phyloP scores from a whole-genome alignment of 2,888 invertebrate species.

The Diplolepis rosae region DNA sequence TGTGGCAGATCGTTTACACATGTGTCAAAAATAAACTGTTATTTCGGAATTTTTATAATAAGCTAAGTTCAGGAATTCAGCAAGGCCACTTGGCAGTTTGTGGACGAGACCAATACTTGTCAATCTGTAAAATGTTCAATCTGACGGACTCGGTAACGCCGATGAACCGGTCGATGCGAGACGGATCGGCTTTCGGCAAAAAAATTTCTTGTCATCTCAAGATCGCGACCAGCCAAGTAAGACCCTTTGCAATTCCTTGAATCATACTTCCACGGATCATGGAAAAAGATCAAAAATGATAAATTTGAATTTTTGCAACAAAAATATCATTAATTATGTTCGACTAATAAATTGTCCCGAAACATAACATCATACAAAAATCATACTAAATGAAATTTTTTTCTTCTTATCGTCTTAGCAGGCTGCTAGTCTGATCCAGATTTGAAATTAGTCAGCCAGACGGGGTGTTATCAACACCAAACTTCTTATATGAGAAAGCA shows the following conservation, averaged over 20 bases:
- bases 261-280: not conserved
- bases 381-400: too few species aligned
- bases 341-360: too few species aligned
- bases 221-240: slow-evolving; percentile 3
- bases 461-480: too few species aligned
- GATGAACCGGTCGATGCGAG: slow-evolving; percentile 24
- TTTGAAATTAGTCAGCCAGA: too few species aligned
- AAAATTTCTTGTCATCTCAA: slow-evolving; percentile 16
- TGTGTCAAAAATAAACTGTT: not conserved
- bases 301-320: too few species aligned
- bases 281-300: slow-evolving; percentile 13
- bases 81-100: not conserved
- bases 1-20: not conserved
- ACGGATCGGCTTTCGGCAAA: slow-evolving; percentile 4
- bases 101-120: slow-evolving; percentile 7
- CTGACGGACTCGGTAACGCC: not conserved
- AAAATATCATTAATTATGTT: too few species aligned
- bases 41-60: slow-evolving; percentile 6
- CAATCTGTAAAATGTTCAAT: not conserved
- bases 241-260: slow-evolving; percentile 15
- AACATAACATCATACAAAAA: too few species aligned
- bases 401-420: too few species aligned
- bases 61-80: not conserved
- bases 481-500: too few species aligned
- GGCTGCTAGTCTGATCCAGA: too few species aligned